phyloP scores from a whole-genome alignment of 2,888 invertebrate genomes.

The Rhaphigaster nebulosa region DNA sequence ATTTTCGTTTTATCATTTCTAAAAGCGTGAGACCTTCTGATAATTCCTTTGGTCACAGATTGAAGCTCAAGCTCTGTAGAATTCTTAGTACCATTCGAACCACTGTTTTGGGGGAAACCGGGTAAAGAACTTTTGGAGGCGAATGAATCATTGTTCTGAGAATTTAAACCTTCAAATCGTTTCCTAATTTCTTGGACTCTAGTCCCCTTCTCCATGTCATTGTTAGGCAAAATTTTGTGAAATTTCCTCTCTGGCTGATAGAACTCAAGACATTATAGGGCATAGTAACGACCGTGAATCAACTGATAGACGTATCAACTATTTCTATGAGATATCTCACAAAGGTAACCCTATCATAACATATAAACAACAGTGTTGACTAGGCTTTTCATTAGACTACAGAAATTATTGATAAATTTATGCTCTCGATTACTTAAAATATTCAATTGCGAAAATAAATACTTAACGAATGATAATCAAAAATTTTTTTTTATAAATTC shows the following conservation, averaged over 20 bases:
- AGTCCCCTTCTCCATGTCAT: conserved; percentile 66
- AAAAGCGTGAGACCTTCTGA: conserved; percentile 61
- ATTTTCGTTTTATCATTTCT: conserved; percentile 57
- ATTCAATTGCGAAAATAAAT: neutral
- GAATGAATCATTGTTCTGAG: conserved; percentile 77
- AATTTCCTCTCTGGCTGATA: conserved; percentile 8
- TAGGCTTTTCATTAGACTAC: neutral
- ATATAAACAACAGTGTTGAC: conserved; percentile 52
- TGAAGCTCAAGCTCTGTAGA: conserved; percentile 8
- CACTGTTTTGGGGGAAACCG: neutral
- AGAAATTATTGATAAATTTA: neutral
- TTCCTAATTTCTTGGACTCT: conserved; percentile 66
- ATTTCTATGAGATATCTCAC: neutral
- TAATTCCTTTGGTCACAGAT: conserved; percentile 45
- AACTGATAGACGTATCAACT: conserved; percentile 26
- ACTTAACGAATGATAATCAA: neutral
- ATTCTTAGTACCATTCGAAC: conserved; percentile 19
- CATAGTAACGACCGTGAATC: conserved; percentile 19
- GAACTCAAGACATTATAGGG: conserved; percentile 26
- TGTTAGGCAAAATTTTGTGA: conserved; percentile 58
- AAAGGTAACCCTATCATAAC: conserved; percentile 43
- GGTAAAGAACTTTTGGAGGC: neutral
- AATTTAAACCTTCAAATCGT: conserved; percentile 66
- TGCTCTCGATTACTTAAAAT: neutral
- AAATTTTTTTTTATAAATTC: neutral